Conservation (phyloP, 1,140 invertebrate genomes). For the Bombus turneri region DNA sequence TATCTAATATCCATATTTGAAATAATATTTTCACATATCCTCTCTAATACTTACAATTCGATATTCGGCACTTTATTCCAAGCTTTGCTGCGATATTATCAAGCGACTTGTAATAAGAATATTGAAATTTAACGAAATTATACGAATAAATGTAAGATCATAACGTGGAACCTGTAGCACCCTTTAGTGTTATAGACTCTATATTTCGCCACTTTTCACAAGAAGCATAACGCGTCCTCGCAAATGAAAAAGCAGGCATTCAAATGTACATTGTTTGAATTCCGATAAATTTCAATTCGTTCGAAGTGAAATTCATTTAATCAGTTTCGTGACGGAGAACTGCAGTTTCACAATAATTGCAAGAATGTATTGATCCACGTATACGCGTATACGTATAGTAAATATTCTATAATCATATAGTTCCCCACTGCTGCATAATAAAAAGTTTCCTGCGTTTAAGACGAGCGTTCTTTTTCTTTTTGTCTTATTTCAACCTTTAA, state of each 20-base stretch:
- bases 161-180: no score
- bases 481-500: not conserved
- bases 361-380: slow-evolving; percentile 11
- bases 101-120: not conserved
- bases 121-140: not conserved
- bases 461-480: not conserved
- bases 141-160: not conserved
- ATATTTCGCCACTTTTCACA: not conserved
- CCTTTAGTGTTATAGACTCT: not conserved
- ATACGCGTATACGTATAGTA: not conserved
- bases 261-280: not conserved
- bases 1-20: no score
- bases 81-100: not conserved
- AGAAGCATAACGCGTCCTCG: not conserved
- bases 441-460: not conserved
- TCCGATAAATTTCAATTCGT: not conserved
- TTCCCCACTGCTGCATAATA: not conserved
- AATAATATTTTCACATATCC: no score
- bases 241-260: not conserved
- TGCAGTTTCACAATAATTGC: slow-evolving; percentile 13
- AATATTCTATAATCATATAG: not conserved
- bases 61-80: no score
- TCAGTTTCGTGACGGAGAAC: not conserved
- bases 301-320: slow-evolving; percentile 17
- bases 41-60: no score